Evolutionary conservation across 2,113 vertebrate genomes (phyloP), one percentile per base, ranked within the genome.

Genomic region (Equus przewalskii): DNA sequence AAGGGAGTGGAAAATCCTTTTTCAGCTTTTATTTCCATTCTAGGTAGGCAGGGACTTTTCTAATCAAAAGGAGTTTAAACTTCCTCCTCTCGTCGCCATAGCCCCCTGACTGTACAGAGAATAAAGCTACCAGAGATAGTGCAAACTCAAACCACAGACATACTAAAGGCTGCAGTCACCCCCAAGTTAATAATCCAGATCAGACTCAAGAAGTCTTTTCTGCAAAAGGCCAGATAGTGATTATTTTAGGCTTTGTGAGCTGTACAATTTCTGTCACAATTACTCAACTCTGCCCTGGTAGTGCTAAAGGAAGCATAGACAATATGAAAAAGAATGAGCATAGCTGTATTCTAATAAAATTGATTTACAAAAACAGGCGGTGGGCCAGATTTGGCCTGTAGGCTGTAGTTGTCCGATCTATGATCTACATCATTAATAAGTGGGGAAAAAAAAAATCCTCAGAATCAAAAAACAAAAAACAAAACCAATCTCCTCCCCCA

Each of bases 1-100:
- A 92, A 69, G 30, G 16, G 79, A 88, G 21, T 64, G 13, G 30
- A 67, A 79, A 90, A 60, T 60, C 67, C 12, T 26, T 70, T 26
- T 78, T n/a, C 46, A 41, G 65, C 18, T 92, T 94, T 6, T 28
- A 54, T 86, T 83, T 76, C 26, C 51, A 69, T 64, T 87, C 28
- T 79, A 79, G 56, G n/a, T 62, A 79, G 86, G 36, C 11, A 83
- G 3, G 86, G 10, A 46, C 28, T 70, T 92, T 89, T 87, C 56
- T 92, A 64, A 84, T 90, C 51, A 96, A 95, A 89, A 33, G 41
- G 67, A 69, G 5, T 79, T 88, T 60, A 70, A 78, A 36, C 24
- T 28, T 89, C 49, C 14, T 80, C 73, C n/a, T 67, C 22, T 96
- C 36, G 51, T 85, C 60, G 64, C 24, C 7, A 69, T 15, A 81